These are phyloP conservation scores for Anomalospiza imberbis DNA, from an alignment of 2,797 vertebrate genomes.

Conservation along the genomic window DNA sequence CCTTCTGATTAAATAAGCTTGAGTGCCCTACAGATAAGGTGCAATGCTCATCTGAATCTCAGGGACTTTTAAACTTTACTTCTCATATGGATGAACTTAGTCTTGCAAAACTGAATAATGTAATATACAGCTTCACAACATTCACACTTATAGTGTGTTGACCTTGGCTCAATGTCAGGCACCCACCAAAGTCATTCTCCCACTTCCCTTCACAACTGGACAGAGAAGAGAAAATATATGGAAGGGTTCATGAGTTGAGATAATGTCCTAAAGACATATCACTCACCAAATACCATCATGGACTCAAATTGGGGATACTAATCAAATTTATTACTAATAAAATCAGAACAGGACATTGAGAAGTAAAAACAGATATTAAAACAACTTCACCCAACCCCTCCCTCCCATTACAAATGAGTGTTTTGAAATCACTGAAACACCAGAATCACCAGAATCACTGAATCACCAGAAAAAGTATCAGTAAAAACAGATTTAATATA, in stretches of 20 bases:
- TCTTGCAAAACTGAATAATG: not conserved
- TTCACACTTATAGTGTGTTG: not conserved
- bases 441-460: too few relatives aligned
- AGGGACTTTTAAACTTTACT: not conserved
- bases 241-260: not conserved
- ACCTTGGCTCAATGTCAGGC: not conserved
- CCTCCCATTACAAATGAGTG: not conserved
- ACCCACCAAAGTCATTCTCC: not conserved
- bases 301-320: fast-evolving
- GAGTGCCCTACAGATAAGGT: not conserved
- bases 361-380: not conserved
- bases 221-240: not conserved
- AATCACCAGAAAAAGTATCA: not conserved
- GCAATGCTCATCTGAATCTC: not conserved
- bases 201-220: not conserved
- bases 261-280: not conserved
- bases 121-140: not conserved
- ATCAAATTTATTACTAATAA: not conserved
- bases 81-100: not conserved
- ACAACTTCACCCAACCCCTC: not conserved
- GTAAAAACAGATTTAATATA: not conserved
- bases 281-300: not conserved
- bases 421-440: not conserved
- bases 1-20: not conserved
- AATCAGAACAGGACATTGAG: not conserved